Evolutionary conservation across 2,888 invertebrate species (phyloP).

Genomic region (Euzetes globulus): DNA sequence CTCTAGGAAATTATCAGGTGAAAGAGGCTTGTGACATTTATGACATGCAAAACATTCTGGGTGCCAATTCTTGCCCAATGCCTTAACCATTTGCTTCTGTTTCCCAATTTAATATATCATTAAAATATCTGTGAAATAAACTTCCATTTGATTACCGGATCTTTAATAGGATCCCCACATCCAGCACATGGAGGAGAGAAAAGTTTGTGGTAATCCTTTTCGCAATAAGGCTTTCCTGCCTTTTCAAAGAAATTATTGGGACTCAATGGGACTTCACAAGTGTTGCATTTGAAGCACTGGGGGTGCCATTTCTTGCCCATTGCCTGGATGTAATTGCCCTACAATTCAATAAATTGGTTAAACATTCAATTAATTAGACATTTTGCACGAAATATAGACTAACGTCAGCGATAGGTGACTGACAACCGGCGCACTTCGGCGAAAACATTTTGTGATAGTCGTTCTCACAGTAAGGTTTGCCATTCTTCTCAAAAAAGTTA

Average conservation of each 20-base stretch:
- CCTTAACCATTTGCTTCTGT: conserved; percentile 46
- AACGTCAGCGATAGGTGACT: conserved; percentile 83
- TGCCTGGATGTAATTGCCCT: conserved; percentile 51
- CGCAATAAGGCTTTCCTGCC: conserved; percentile 94
- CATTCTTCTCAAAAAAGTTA: conserved; percentile 97
- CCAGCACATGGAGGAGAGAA: conserved; percentile 98
- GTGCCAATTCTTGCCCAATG: conserved; percentile 95
- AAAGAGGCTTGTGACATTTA: conserved; percentile 92
- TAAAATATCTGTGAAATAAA: background rate
- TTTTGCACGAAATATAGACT: background rate
- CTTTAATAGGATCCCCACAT: conserved; percentile 96
- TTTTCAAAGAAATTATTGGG: conserved; percentile 98
- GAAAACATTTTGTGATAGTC: conserved; percentile 97
- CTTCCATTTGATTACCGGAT: conserved; percentile 2
- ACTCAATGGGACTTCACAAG: conserved; percentile 92
- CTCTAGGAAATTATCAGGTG: conserved; percentile 97
- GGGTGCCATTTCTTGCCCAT: conserved; percentile 97
- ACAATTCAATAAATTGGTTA: background rate
- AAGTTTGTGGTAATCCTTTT: conserved; percentile 89
- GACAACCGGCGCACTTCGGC: conserved; percentile 96
- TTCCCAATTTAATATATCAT: background rate
- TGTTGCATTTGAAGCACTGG: conserved; percentile 97
- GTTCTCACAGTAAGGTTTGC: conserved; percentile 92
- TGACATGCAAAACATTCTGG: conserved; percentile 99
- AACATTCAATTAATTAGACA: background rate